Evolutionary conservation across 35 echinoderm and acorn worm genomes (phyloP).

Genomic region (Stichopus chloronotus): DNA sequence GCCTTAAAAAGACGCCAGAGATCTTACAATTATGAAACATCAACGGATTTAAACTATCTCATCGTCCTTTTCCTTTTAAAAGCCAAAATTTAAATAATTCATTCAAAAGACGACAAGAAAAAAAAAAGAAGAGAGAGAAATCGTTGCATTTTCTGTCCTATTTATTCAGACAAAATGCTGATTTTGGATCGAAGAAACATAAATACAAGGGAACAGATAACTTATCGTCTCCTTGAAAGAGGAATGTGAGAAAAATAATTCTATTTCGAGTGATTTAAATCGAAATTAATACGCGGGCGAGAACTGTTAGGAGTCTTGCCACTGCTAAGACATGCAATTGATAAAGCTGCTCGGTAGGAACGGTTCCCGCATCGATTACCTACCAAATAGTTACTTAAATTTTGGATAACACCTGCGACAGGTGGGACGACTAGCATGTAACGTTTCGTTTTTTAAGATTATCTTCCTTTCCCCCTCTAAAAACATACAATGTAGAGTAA

Average conservation of each 20-base stretch:
- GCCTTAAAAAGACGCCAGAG: conserved; percentile 21
- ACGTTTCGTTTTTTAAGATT: conserved; percentile 8
- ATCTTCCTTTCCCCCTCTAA: background rate
- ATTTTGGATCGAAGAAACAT: background rate
- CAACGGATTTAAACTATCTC: conserved; percentile 31
- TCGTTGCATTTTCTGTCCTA: conserved; percentile 22
- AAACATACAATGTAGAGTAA: conserved; percentile 48
- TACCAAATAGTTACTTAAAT: conserved; percentile 10
- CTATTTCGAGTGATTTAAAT: conserved; percentile 49
- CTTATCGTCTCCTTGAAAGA: conserved; percentile 26
- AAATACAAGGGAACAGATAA: conserved; percentile 36
- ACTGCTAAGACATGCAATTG: background rate
- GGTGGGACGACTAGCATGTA: conserved; percentile 14
- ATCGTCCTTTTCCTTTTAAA: background rate
- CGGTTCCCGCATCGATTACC: background rate
- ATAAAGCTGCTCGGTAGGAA: background rate
- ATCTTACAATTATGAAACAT: conserved; percentile 41
- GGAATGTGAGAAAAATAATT: conserved; percentile 52
- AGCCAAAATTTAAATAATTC: conserved; percentile 48
- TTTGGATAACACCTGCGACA: conserved; percentile 18
- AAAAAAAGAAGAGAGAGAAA: background rate
- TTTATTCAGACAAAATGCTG: conserved; percentile 56
- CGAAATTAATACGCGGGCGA: conserved; percentile 47
- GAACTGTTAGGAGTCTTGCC: conserved; percentile 17
- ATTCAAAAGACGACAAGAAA: background rate